phyloP scores from a whole-genome alignment of 2,888 invertebrate species.

The Trypoxylon attenuatum region DNA sequence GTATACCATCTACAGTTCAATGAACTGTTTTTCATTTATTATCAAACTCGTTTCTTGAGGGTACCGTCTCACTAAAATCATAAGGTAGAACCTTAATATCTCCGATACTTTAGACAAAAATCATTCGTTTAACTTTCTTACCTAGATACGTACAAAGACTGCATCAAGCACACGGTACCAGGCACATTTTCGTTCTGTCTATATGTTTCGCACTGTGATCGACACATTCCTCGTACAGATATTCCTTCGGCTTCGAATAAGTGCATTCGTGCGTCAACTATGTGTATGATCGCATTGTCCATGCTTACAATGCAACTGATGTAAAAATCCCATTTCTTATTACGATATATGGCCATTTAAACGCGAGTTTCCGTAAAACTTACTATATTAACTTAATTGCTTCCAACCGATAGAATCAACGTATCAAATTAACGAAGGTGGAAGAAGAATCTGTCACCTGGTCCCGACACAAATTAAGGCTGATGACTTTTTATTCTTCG shows the following conservation, averaged over 20 bases:
- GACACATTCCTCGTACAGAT: neutral
- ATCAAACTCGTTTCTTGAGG: no score
- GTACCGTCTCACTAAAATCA: no score
- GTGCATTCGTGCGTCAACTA: slow-evolving; percentile 2
- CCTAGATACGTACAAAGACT: neutral
- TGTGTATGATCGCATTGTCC: slow-evolving; percentile 3
- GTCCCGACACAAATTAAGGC: neutral
- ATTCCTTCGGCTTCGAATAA: neutral
- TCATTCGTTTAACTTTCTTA: neutral
- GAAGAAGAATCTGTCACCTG: neutral
- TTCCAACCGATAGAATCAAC: neutral
- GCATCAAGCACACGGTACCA: neutral
- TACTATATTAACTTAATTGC: no score
- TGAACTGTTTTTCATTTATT: no score
- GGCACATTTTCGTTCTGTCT: neutral
- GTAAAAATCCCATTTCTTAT: no score
- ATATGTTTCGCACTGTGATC: neutral
- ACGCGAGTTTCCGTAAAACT: no score
- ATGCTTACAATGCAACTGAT: slow-evolving; percentile 5
- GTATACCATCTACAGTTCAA: no score
- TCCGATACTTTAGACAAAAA: neutral
- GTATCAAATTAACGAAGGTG: neutral
- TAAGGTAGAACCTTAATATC: neutral
- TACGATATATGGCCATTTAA: no score
- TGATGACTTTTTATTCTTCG: neutral